Evolutionary conservation across 2,888 invertebrate genomes (phyloP), one percentile per base, ranked within the genome.

Genomic region (Pharmacophagus antenor): DNA sequence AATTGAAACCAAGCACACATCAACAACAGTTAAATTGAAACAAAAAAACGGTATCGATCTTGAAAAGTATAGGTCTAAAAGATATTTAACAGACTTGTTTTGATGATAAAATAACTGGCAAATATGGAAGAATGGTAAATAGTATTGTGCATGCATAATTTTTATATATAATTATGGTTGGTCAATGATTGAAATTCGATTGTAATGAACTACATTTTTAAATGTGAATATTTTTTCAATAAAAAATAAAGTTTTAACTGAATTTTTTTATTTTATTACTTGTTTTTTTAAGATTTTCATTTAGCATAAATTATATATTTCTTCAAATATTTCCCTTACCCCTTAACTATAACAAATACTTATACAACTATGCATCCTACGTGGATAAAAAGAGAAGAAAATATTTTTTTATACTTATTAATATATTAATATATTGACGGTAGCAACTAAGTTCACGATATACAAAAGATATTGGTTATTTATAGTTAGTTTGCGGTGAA

Each of bases 401-500:
- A 15, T 31, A 12, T 31, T 31, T 15, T 15, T 10, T 31, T 10
- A 7, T 7, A 3, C 12, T 12, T 31, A 31, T 10, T 12, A 12
- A 25, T 25, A 25, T 25, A 25, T 2, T 2, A 2, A 31, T 31
- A 31, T 31, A 31, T 10, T 54, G 57, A 46, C 56, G 62, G 22
- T 51, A 56, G 62, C 55, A 62, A 37, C 57, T 61, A 66, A 64
- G 65, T 68, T 65, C 12, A 31, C 68, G 60, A 58, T 67, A 70
- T n/a, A n/a, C n/a, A n/a, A n/a, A 65, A 68, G 63, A 64, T 62
- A 65, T 62, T 67, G 68, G 64, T 77, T 76, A 77, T 75, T 74
- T 65, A 69, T 72, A 67, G 74, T 74, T 76, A 72, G 71, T 66
- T 73, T 68, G 72, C 73, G 71, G 70, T 70, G 74, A 74, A 71